Conservation (phyloP, 2,113 vertebrate species). For the Capricornis sumatraensis region DNA sequence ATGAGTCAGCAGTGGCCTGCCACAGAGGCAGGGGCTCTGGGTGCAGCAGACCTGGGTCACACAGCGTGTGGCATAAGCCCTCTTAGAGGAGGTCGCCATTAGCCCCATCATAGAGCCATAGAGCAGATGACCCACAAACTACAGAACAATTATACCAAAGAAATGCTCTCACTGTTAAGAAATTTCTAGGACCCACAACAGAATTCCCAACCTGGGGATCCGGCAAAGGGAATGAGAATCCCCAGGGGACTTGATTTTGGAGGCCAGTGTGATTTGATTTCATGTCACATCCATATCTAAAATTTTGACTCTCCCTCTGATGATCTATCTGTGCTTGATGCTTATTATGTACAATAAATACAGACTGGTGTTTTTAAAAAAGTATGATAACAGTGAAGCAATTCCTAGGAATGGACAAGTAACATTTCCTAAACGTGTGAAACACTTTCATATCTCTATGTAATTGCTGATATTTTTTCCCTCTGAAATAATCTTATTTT, state of each 20-base stretch:
- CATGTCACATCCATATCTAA: background rate
- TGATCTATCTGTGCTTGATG: background rate
- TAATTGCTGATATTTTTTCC: background rate
- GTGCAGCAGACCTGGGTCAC: background rate
- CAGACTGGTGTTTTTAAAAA: background rate
- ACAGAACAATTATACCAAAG: background rate
- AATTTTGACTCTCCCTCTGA: background rate
- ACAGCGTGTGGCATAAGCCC: background rate
- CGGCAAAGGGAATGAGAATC: background rate
- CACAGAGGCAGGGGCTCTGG: background rate
- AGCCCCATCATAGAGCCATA: background rate
- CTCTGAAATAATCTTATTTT: background rate
- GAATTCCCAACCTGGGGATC: background rate
- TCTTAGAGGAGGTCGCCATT: background rate
- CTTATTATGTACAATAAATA: background rate
- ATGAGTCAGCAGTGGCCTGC: background rate
- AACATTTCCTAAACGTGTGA: background rate
- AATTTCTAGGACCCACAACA: background rate
- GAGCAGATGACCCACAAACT: background rate
- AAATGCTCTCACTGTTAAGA: background rate
- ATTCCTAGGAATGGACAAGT: background rate
- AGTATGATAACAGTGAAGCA: background rate
- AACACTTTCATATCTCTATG: background rate
- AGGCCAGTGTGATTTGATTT: background rate
- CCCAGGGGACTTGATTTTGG: background rate